Percentiles rank a stretch among this genome's conserved stretches.
Evolutionary conservation across 2,113 vertebrate species (phyloP).

Genomic region (Chauna torquata): DNA sequence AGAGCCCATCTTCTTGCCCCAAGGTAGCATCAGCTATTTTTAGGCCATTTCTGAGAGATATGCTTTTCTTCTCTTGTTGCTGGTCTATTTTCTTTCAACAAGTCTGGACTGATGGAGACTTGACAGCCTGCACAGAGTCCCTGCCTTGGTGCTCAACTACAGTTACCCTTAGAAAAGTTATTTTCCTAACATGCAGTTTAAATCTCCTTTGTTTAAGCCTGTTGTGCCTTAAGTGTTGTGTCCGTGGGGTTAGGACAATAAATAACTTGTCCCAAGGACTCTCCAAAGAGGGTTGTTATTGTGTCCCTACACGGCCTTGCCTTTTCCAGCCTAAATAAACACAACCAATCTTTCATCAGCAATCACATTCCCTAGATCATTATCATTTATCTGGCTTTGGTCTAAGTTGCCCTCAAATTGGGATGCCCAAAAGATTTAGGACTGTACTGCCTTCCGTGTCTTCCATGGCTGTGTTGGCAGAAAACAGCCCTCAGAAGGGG

Average conservation of each 20-base stretch:
- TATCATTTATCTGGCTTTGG: neutral
- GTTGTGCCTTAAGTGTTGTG: neutral
- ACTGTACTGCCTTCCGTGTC: neutral
- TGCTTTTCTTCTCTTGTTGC: neutral
- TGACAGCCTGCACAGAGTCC: neutral
- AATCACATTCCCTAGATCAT: neutral
- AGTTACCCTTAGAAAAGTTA: neutral
- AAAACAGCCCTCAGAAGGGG: neutral
- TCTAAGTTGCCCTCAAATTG: neutral
- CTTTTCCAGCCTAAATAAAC: constrained; percentile 18
- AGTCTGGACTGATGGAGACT: neutral
- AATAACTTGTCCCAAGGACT: neutral
- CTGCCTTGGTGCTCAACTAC: neutral
- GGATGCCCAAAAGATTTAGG: neutral
- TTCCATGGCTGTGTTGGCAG: neutral
- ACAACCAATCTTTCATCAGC: neutral
- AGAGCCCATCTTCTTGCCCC: neutral
- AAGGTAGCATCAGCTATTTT: neutral
- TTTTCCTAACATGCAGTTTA: neutral
- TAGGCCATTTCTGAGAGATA: neutral
- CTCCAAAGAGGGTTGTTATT: neutral
- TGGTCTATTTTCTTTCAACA: no score
- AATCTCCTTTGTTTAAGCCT: neutral
- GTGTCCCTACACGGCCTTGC: neutral
- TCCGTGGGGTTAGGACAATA: neutral